These are phyloP conservation scores for Macrosoma leucophasiata DNA, from an alignment of 2,888 invertebrate species.

Conservation along the genomic window DNA sequence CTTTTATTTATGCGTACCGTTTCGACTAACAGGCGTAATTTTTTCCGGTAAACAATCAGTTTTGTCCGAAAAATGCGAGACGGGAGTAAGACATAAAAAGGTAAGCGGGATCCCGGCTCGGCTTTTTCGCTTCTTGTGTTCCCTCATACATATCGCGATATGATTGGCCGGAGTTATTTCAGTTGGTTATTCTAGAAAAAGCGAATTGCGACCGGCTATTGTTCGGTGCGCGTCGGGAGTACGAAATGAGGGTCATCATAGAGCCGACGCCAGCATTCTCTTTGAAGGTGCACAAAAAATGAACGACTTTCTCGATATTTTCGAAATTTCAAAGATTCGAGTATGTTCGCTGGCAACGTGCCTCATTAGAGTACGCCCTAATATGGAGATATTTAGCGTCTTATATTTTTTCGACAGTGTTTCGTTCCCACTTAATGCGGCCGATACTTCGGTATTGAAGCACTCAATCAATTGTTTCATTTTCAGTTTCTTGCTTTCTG, in stretches of 20 bases:
- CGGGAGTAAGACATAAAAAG: slow-evolving; percentile 68
- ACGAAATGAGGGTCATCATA: background rate
- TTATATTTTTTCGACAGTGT: no score
- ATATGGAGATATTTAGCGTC: no score
- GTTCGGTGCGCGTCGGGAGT: slow-evolving; percentile 18
- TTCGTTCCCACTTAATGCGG: no score
- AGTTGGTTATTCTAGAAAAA: slow-evolving; percentile 32
- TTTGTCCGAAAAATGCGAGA: slow-evolving; percentile 73
- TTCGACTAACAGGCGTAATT: slow-evolving; percentile 73
- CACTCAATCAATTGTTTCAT: no score
- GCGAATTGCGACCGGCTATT: slow-evolving; percentile 30
- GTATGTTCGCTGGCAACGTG: no score
- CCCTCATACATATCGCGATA: slow-evolving; percentile 55
- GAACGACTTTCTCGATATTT: no score
- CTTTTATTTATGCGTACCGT: slow-evolving; percentile 69
- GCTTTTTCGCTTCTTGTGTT: slow-evolving; percentile 46
- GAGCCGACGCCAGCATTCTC: no score
- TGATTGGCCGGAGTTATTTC: slow-evolving; percentile 43
- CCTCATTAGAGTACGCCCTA: no score
- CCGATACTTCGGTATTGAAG: no score
- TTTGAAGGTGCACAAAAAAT: no score
- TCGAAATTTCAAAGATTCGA: no score
- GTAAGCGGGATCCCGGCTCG: slow-evolving; percentile 41
- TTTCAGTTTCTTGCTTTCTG: no score
- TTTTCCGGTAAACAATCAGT: slow-evolving; percentile 75